Evolutionary conservation across 2,797 vertebrate genomes (phyloP), one percentile per base, ranked within the genome.

Genomic region (Oryzias sinensis): DNA sequence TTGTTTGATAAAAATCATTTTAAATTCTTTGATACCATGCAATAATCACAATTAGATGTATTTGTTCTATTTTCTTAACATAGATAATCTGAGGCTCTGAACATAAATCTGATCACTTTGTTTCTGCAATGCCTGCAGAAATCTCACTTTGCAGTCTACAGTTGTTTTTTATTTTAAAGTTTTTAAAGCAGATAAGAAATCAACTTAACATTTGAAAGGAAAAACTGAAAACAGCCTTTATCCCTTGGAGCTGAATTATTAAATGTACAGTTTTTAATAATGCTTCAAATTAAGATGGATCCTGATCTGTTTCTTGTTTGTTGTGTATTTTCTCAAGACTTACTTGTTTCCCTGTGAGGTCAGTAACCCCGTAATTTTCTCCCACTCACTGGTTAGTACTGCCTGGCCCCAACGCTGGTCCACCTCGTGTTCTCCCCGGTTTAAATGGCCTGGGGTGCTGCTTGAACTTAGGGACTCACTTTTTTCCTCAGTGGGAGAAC

Each of bases 271-370:
- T 56, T 74, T 81, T 80, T 67, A 82, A 77, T 62, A 78, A 50
- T 54, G 70, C 69, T 62, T 71, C 72, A 45, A 76, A 55, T 44
- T 62, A 50, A 76, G 74, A 63, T 71, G 73, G 79, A 76, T 75
- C 76, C 62, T 54, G 65, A 83, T 74, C 74, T 79, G 54, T 81
- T 74, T 83, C 83, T 65, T 88, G 84, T 83, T 72, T 82, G 79
- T 86, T 88, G 79, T 84, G 85, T 88, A 82, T 91, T 89, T 89
- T 87, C 87, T 89, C 89, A 88, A 85, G 88, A 80, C 73, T 79
- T 77, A 73, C 85, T 85, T 76, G 83, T 86, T 83, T 87, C 85
- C 83, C 67, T 74, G 67, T 70, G 64, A 86, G 89, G 88, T 90
- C 85, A 81, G 42, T 41, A 72, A 91, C 88, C 90, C 77, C 53